Evolutionary conservation across 2,888 invertebrate genomes (phyloP).

Genomic region (Epistrophella euchroma): DNA sequence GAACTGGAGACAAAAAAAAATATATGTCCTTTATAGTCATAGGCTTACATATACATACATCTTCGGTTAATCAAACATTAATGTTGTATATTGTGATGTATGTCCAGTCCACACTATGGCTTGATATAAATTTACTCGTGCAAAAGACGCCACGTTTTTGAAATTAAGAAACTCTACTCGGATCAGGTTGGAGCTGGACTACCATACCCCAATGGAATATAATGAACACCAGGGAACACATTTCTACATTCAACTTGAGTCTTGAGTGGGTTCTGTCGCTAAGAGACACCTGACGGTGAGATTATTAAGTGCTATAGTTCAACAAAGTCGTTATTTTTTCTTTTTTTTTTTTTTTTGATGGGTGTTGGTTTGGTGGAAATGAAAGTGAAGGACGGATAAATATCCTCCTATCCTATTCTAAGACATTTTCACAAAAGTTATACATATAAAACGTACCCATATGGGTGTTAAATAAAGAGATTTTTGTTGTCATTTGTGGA

Average conservation of each 20-base stretch:
- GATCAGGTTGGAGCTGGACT: background rate
- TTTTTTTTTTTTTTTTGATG: background rate
- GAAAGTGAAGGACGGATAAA: background rate
- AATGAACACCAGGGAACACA: background rate
- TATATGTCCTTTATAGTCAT: background rate
- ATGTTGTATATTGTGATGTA: slow-evolving; percentile 7
- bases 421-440: slow-evolving; percentile 9
- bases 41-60: background rate
- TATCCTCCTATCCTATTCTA: background rate
- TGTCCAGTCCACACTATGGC: background rate
- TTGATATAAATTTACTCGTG: slow-evolving; percentile 3
- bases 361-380: background rate
- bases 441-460: background rate
- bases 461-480: slow-evolving; percentile 9
- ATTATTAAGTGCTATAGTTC: slow-evolving; percentile 36
- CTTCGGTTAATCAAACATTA: slow-evolving; percentile 15
- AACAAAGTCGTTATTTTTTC: slow-evolving; percentile 14
- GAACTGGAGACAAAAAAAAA: background rate
- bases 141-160: slow-evolving; percentile 18
- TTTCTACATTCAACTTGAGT: background rate
- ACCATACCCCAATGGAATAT: background rate
- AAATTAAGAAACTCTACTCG: slow-evolving; percentile 20
- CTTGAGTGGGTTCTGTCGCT: slow-evolving; percentile 32
- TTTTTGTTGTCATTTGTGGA: slow-evolving; percentile 28
- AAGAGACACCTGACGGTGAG: slow-evolving; percentile 42